Conservation (phyloP, 2,113 vertebrate species). For the Sitta europaea region DNA sequence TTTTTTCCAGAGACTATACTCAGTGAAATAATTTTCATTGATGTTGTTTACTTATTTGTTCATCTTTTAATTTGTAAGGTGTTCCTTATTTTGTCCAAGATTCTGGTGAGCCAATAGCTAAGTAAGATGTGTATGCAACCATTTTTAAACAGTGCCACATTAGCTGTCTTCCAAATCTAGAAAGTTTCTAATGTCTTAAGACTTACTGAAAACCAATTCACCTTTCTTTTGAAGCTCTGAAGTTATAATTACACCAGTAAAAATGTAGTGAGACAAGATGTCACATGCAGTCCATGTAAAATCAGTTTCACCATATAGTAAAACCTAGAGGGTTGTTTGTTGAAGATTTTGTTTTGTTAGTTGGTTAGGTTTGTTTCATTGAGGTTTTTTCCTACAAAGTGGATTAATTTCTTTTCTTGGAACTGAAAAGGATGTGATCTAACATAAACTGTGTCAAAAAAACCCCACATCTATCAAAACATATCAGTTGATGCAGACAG, state of each 20-base stretch:
- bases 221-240: background rate
- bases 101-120: background rate
- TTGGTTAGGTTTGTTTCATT: background rate
- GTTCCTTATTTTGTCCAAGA: background rate
- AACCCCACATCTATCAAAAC: background rate
- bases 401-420: background rate
- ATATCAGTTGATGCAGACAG: background rate
- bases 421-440: background rate
- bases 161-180: background rate
- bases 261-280: background rate
- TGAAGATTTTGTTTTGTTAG: background rate
- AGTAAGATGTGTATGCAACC: background rate
- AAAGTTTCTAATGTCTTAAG: background rate
- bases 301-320: background rate
- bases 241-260: background rate
- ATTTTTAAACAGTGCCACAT: background rate
- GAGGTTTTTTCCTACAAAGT: background rate
- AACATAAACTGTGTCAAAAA: background rate
- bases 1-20: background rate
- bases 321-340: rapidly evolving
- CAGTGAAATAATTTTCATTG: background rate
- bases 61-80: background rate
- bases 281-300: background rate
- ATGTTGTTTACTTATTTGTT: background rate
- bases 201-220: background rate